These are phyloP conservation scores for Ichneumoninae sp. DNA, from an alignment of 2,888 invertebrate genomes.

Conservation along the genomic window DNA sequence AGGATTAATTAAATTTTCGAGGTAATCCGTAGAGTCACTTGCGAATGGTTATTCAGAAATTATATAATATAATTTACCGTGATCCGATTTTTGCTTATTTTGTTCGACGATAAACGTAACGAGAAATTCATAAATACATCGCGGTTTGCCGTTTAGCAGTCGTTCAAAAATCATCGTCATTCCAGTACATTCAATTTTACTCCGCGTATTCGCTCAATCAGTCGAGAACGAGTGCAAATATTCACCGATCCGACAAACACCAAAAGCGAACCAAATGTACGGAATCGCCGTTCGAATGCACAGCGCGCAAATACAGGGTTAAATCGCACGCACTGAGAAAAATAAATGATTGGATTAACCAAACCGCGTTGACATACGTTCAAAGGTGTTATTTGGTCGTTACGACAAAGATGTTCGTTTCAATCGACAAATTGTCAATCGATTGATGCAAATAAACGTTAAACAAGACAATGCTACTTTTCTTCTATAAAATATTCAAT, in stretches of 20 bases:
- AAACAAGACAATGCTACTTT: too few species aligned
- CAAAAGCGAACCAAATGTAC: slow-evolving; percentile 24
- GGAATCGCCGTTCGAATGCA: not conserved
- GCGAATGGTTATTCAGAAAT: not conserved
- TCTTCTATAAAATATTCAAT: too few species aligned
- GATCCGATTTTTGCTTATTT: not conserved
- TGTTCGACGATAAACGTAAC: not conserved
- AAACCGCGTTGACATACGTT: too few species aligned
- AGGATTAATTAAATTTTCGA: not conserved
- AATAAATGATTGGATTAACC: not conserved
- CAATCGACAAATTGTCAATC: too few species aligned
- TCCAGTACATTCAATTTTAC: not conserved
- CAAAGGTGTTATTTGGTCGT: too few species aligned
- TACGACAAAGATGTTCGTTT: too few species aligned
- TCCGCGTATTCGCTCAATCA: slow-evolving; percentile 7
- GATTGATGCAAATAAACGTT: too few species aligned
- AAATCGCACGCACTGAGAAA: not conserved
- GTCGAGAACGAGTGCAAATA: slow-evolving; percentile 10
- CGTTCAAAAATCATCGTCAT: not conserved
- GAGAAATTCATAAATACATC: not conserved
- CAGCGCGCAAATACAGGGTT: slow-evolving; percentile 12
- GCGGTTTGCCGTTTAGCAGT: not conserved
- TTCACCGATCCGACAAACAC: not conserved
- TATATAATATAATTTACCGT: not conserved
- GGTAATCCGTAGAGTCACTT: not conserved